phyloP scores from a whole-genome alignment of 1,140 invertebrate species.

The Magallana gigas region DNA sequence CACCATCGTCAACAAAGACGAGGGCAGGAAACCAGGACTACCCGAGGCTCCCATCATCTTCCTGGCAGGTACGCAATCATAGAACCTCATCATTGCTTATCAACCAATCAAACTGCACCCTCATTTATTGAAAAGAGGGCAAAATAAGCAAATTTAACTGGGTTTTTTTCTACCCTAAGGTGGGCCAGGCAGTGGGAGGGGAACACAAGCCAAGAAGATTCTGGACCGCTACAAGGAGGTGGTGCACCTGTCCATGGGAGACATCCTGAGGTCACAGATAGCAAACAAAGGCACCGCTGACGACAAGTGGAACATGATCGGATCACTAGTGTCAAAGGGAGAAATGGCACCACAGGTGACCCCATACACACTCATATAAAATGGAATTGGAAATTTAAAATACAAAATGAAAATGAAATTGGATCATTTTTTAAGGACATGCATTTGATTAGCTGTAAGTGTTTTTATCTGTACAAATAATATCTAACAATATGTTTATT shows the following conservation, averaged over 20 bases:
- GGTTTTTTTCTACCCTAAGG: constrained; percentile 54
- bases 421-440: too few relatives aligned
- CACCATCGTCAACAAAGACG: constrained; percentile 66
- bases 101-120: too few relatives aligned
- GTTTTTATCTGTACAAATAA: too few relatives aligned
- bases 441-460: too few relatives aligned
- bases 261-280: constrained; percentile 71
- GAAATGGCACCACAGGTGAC: constrained; percentile 76
- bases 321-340: constrained; percentile 69
- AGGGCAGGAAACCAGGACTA: constrained; percentile 68
- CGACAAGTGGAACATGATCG: constrained; percentile 74
- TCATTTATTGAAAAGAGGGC: too few relatives aligned
- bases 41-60: constrained; percentile 72
- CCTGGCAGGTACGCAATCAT: constrained; percentile 64
- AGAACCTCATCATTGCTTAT: too few relatives aligned
- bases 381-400: too few relatives aligned
- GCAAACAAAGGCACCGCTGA: constrained; percentile 69
- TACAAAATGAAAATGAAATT: too few relatives aligned
- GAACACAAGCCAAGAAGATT: constrained; percentile 70
- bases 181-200: constrained; percentile 76
- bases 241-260: constrained; percentile 75
- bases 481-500: constrained; percentile 39
- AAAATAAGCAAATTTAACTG: too few relatives aligned
- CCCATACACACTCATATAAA: not conserved
- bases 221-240: constrained; percentile 66